These are phyloP conservation scores for Parthenolecanium corni DNA, from an alignment of 2,888 invertebrate species.

Conservation along the genomic window DNA sequence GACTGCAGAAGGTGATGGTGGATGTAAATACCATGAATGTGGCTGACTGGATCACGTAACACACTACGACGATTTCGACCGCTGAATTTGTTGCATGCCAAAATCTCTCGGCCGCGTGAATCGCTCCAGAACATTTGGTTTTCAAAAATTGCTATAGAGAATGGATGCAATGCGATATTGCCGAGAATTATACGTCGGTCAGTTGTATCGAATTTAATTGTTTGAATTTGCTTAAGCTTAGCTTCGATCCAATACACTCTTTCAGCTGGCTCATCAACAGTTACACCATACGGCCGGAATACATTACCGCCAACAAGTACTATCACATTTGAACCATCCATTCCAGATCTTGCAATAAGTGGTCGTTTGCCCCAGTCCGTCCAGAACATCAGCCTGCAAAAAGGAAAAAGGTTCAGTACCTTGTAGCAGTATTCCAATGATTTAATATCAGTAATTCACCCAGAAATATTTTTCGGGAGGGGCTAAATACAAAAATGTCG, in stretches of 20 bases:
- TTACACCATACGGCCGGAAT: conserved; percentile 73
- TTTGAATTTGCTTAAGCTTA: conserved; percentile 53
- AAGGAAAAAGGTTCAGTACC: conserved; percentile 9
- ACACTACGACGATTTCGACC: conserved; percentile 51
- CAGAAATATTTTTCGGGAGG: neutral
- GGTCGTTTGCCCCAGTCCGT: conserved; percentile 69
- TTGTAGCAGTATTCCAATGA: conserved; percentile 28
- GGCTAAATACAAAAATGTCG: neutral
- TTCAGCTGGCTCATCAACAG: conserved; percentile 64
- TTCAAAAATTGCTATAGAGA: conserved; percentile 75
- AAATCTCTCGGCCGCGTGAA: conserved; percentile 62
- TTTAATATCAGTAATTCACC: neutral
- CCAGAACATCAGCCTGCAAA: conserved; percentile 72
- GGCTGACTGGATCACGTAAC: conserved; percentile 43
- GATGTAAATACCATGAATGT: conserved; percentile 56
- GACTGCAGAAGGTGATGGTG: conserved; percentile 50
- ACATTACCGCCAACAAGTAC: conserved; percentile 53
- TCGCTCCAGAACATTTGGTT: conserved; percentile 84
- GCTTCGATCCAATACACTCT: conserved; percentile 85
- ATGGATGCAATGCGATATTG: conserved; percentile 49
- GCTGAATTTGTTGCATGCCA: conserved; percentile 64
- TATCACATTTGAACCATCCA: conserved; percentile 64
- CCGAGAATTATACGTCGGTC: conserved; percentile 47
- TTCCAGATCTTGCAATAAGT: conserved; percentile 63
- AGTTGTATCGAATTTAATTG: conserved; percentile 51